Percentiles rank a stretch among this genome's conserved stretches.
Evolutionary conservation across 2,113 vertebrate genomes (phyloP).

Genomic region (Phalacrocorax carbo): DNA sequence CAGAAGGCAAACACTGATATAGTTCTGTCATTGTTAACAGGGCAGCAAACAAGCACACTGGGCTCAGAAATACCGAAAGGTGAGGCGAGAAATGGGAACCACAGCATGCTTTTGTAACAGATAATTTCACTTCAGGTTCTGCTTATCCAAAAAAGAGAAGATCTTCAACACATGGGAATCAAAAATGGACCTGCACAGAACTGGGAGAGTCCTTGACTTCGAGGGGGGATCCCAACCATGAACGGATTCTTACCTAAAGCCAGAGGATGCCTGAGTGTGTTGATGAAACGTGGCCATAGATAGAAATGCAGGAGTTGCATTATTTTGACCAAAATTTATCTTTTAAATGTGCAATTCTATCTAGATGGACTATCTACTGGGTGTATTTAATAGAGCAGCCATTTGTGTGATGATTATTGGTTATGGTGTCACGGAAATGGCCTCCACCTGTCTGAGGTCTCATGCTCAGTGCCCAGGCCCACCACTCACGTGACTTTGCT

Average conservation of each 20-base stretch:
- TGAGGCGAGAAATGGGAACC: not conserved
- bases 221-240: not conserved
- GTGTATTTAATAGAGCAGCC: not conserved
- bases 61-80: not conserved
- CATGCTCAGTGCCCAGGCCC: too few species aligned
- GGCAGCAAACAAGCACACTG: fast-evolving
- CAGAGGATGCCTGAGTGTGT: not conserved
- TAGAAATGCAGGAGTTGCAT: not conserved
- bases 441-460: not conserved
- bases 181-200: not conserved
- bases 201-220: not conserved
- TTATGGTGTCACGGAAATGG: fast-evolving
- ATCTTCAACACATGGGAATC: not conserved
- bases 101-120: not conserved
- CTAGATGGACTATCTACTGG: not conserved
- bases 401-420: not conserved
- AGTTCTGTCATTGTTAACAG: fast-evolving
- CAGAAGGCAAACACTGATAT: not conserved
- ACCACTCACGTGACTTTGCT: fast-evolving
- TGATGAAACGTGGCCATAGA: not conserved
- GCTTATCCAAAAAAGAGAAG: not conserved
- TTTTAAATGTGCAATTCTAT: not conserved
- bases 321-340: not conserved
- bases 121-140: not conserved
- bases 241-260: not conserved